Conservation (phyloP, 2,888 invertebrate species). For the Myopa testacea region DNA sequence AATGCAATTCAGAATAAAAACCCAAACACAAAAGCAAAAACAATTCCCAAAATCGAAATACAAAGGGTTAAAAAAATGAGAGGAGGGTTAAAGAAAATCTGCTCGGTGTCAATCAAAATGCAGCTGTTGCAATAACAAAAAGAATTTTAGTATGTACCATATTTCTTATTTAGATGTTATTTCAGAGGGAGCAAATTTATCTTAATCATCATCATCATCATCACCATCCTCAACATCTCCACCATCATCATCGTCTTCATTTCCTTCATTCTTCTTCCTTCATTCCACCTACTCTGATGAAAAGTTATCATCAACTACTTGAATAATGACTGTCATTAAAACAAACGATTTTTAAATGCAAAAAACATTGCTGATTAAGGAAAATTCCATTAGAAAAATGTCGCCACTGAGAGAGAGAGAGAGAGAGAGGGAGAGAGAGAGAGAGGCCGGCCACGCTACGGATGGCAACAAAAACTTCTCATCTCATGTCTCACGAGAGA, state of each 20-base stretch:
- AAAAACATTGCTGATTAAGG: background rate
- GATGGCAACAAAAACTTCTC: background rate
- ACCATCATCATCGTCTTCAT: background rate
- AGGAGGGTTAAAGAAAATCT: background rate
- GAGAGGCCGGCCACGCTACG: no score
- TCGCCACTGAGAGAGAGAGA: background rate
- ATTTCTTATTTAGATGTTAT: background rate
- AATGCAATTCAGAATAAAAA: background rate
- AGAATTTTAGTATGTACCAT: no score
- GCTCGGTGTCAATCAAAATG: no score
- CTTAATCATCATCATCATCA: background rate
- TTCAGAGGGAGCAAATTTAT: background rate
- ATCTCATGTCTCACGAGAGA: background rate
- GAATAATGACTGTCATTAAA: constrained; percentile 2
- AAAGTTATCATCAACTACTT: constrained; percentile 7
- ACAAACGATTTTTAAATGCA: background rate
- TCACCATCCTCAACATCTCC: background rate
- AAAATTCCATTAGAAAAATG: constrained; percentile 12
- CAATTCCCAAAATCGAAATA: background rate
- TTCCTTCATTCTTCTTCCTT: no score
- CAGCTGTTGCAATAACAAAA: no score
- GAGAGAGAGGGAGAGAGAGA: background rate
- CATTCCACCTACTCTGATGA: background rate
- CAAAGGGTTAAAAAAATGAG: background rate
- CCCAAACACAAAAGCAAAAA: background rate